These are phyloP conservation scores for Metopolophium dirhodum DNA, from an alignment of 1,140 invertebrate species.

Conservation along the genomic window DNA sequence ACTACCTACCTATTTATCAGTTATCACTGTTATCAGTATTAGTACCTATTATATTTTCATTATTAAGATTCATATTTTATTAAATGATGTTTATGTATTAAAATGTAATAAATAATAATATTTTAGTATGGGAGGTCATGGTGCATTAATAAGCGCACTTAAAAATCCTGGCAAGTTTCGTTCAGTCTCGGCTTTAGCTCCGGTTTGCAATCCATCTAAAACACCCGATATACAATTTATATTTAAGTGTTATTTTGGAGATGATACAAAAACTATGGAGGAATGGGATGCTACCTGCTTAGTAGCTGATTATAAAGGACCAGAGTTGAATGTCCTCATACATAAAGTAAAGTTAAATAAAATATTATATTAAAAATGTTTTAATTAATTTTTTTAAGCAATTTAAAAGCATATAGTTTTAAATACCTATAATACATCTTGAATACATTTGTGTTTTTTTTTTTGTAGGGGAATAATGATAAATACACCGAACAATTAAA, in stretches of 20 bases:
- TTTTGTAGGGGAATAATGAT: conserved; percentile 79
- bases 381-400: background rate
- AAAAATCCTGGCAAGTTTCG: conserved; percentile 91
- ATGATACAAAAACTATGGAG: conserved; percentile 73
- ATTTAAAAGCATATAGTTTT: background rate
- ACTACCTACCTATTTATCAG: too few species aligned
- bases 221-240: conserved; percentile 71
- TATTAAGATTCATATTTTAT: background rate
- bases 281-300: conserved; percentile 90
- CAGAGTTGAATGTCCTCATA: conserved; percentile 82
- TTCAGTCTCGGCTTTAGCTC: conserved; percentile 95
- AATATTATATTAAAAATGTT: background rate
- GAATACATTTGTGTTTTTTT: background rate
- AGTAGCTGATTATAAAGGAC: conserved; percentile 83
- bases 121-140: conserved; percentile 95
- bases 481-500: conserved; percentile 80
- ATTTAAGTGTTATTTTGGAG: conserved; percentile 85
- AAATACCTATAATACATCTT: background rate
- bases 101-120: background rate
- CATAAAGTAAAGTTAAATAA: conserved; percentile 77
- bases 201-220: conserved; percentile 87
- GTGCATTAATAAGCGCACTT: conserved; percentile 89
- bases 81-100: background rate
- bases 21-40: background rate
- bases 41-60: background rate